Base-by-base conservation (phyloP, 2,888 invertebrate genomes). In the Cryptocephalus primarius region DNA sequence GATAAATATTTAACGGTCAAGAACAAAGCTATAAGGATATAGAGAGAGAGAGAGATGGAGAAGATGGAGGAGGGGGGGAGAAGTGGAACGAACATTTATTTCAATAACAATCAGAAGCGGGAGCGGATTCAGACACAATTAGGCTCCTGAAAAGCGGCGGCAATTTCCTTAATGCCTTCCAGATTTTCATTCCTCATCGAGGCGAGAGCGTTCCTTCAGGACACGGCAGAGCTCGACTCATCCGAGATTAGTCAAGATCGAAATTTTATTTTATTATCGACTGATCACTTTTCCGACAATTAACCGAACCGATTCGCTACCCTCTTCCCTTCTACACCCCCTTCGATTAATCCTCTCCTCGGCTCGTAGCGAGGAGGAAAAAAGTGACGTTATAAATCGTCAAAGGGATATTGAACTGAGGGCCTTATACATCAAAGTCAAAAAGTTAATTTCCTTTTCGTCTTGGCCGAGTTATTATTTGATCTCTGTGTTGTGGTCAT, bases 141-240 rank as follows among this genome's bases (percentile, higher is more conserved):
- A 22, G 22, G 22, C 22, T 6, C 22, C 22, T 66, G 67, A 67
- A 68, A 68, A 67, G 68, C 68, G 60, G 63, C 62, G 66, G 66
- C 68, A 68, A 69, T 69, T 69, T 68, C 67, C 68, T 65, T 69
- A 69, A 68, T 68, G 69, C 65, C 64, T 68, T 69, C 68, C 66
- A 64, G 67, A 69, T 69, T 68, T 68, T 68, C 69, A 65, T 68
- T 68, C 67, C 67, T 69, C 69, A 68, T 69, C 68, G 68, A 61
- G 63, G 63, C 67, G 67, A 69, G 68, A 22, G 22, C 6, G 2
- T 22, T 22, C 22, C 22, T 22, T 22, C 22, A 22, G 22, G 22
- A 22, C 22, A 22, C 3, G 22, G 22, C 2, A 6, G 6, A 6
- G 22, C 22, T 22, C 22, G 22, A 22, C 22, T 22, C 6, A 22